Conservation (phyloP, 2,888 invertebrate genomes). For the Cyclophora punctaria region DNA sequence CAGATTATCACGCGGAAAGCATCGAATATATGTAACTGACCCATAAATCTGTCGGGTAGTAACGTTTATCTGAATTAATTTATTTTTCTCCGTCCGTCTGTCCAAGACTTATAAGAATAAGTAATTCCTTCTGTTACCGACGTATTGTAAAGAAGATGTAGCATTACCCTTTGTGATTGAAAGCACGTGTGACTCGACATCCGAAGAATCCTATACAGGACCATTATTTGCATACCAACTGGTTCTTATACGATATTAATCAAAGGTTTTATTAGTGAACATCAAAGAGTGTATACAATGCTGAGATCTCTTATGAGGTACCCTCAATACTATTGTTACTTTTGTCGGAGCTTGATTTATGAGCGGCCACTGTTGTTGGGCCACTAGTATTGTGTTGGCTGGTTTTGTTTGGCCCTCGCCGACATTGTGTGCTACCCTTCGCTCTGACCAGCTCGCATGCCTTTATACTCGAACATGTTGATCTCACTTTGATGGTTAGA, state of each 20-base stretch:
- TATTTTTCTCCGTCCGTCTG: neutral
- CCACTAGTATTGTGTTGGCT: conserved; percentile 73
- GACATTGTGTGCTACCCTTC: conserved; percentile 71
- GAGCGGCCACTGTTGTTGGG: conserved; percentile 73
- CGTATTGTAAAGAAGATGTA: conserved; percentile 60
- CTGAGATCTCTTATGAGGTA: conserved; percentile 75
- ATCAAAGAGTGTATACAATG: conserved; percentile 73
- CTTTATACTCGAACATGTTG: conserved; percentile 53
- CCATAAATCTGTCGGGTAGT: conserved; percentile 11
- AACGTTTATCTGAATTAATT: conserved; percentile 10
- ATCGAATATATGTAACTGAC: conserved; percentile 9
- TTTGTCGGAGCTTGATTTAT: conserved; percentile 74
- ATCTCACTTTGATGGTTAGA: conserved; percentile 70
- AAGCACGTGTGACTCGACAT: conserved; percentile 66
- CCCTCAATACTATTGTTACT: conserved; percentile 75
- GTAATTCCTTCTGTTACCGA: conserved; percentile 17
- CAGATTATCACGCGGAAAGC: conserved; percentile 13
- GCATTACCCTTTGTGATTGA: conserved; percentile 54
- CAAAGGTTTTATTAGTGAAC: conserved; percentile 76
- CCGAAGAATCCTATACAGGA: conserved; percentile 54
- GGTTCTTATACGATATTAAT: conserved; percentile 75
- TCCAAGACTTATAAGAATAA: conserved; percentile 37
- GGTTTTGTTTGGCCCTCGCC: conserved; percentile 71
- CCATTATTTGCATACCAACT: conserved; percentile 73
- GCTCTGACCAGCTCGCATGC: conserved; percentile 51